A percentile compares a stretch with the other conserved stretches of the same genome.
These are phyloP conservation scores for Lepisosteus oculatus DNA, from an alignment of 2,113 vertebrate genomes.

Conservation along the genomic window DNA sequence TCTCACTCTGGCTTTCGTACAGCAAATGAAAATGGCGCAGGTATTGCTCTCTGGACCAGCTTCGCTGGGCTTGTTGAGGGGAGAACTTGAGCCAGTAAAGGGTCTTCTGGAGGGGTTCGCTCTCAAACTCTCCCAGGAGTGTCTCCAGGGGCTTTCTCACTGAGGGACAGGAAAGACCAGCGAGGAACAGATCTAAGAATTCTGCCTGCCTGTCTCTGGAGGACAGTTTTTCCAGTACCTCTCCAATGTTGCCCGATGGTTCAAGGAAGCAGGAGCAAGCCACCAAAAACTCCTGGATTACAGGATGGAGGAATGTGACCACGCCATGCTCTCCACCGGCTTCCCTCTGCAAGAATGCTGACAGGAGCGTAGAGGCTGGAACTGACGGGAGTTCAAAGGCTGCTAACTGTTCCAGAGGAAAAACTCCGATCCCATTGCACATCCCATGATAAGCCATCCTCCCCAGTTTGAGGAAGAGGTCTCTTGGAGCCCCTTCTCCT, in stretches of 20 bases:
- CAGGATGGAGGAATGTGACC: conserved; percentile 53
- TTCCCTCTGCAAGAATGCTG: conserved; percentile 33
- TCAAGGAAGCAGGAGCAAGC: conserved; percentile 55
- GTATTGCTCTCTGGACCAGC: conserved; percentile 19
- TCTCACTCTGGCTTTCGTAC: conserved; percentile 51
- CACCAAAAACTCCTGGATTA: conserved; percentile 58
- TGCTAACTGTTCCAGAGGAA: conserved; percentile 32
- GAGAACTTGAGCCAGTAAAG: conserved; percentile 37
- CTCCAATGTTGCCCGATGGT: conserved; percentile 21
- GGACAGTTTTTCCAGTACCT: conserved; percentile 32
- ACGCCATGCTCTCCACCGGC: conserved; percentile 13
- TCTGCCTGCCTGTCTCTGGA: conserved; percentile 14
- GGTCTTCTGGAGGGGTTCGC: conserved; percentile 6
- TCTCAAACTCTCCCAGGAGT: conserved; percentile 33
- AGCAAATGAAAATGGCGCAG: conserved; percentile 47
- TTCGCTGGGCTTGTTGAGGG: conserved; percentile 24
- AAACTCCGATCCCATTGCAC: conserved; percentile 15
- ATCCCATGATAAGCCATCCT: conserved; percentile 37
- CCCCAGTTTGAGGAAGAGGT: conserved; percentile 39
- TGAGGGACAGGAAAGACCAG: conserved; percentile 50
- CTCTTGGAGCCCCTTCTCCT: conserved; percentile 21
- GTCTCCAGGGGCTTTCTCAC: conserved; percentile 45
- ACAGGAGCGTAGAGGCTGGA: conserved; percentile 20
- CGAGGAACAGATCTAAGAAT: conserved; percentile 51
- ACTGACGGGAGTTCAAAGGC: conserved; percentile 36